A percentile compares a stretch with the other conserved stretches of the same genome.
phyloP scores from a whole-genome alignment of 2,113 vertebrate genomes.

The Ceyx margarethae region DNA sequence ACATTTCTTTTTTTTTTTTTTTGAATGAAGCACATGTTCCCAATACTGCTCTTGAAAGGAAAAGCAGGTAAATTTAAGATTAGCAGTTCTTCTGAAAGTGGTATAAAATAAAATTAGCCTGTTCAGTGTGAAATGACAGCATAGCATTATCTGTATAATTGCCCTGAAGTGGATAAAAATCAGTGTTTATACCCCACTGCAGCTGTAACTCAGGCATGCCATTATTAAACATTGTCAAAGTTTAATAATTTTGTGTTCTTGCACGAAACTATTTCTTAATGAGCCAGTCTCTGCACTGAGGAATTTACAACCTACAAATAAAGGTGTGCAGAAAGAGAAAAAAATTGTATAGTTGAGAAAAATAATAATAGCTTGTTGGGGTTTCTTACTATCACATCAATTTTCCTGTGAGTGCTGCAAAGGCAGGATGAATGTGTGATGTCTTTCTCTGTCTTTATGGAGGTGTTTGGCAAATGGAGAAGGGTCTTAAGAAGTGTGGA shows the following conservation, averaged over 20 bases:
- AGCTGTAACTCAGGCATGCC: neutral
- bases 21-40: neutral
- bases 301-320: neutral
- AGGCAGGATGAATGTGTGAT: neutral
- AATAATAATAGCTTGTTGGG: accelerated
- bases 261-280: neutral
- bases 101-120: neutral
- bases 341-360: neutral
- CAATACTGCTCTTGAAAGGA: neutral
- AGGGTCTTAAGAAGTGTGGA: neutral
- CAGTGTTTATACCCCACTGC: neutral
- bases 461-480: neutral
- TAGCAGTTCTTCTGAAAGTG: neutral
- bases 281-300: neutral
- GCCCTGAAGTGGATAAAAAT: neutral
- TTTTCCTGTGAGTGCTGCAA: neutral
- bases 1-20: neutral
- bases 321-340: neutral
- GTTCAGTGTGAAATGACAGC: neutral
- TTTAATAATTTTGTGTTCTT: too few species aligned
- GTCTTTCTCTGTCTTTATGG: neutral
- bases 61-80: neutral
- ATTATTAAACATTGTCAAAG: neutral
- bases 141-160: neutral
- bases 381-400: neutral